Evolutionary conservation across 2,797 vertebrate species (phyloP).

Genomic region (Monodelphis domestica): DNA sequence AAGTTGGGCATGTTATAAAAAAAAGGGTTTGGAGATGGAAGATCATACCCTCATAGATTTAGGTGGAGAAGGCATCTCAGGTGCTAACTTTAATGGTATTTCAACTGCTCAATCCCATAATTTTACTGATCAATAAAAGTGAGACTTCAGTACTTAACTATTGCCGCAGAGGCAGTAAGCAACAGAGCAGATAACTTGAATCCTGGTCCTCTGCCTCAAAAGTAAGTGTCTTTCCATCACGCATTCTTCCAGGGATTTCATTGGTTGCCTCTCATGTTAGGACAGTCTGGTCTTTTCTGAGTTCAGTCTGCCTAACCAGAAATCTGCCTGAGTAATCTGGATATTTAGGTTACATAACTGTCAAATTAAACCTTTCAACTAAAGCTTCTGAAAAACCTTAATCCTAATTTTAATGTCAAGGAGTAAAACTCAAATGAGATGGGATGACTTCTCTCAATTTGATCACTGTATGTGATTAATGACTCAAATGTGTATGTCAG

Average conservation of each 20-base stretch:
- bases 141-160: background rate
- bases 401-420: slow-evolving; percentile 41
- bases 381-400: slow-evolving; percentile 49
- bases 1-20: background rate
- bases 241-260: background rate
- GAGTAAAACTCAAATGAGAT: slow-evolving; percentile 15
- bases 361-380: slow-evolving; percentile 52
- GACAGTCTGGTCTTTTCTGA: slow-evolving; percentile 7
- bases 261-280: background rate
- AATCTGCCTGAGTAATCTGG: slow-evolving; percentile 7
- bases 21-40: slow-evolving; percentile 8
- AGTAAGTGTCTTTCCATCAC: background rate
- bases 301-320: background rate
- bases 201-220: background rate
- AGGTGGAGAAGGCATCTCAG: background rate
- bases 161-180: background rate
- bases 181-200: background rate
- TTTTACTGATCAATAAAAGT: background rate
- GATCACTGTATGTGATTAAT: slow-evolving; percentile 59
- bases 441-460: slow-evolving; percentile 54
- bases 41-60: background rate
- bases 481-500: background rate
- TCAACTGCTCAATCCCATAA: no score
- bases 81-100: no score
- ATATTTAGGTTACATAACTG: slow-evolving; percentile 17